Base-by-base conservation (phyloP, 2,113 vertebrate genomes). In the Ictidomys tridecemlineatus region DNA sequence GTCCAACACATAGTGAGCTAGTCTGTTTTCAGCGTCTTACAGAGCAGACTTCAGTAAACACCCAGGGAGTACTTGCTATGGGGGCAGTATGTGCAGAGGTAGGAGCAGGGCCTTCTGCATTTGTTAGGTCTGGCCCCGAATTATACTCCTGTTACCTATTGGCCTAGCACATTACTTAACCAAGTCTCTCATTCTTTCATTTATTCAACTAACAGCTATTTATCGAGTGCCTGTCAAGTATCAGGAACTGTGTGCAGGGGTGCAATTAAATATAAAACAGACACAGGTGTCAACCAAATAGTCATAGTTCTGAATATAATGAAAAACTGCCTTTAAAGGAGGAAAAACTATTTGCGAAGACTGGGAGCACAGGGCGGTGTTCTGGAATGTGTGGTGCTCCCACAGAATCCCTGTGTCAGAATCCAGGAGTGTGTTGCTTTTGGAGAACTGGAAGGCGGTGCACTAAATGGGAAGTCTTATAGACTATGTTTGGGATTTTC, bases 341-440 rank as follows among this genome's bases (percentile, higher is more conserved):
- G n/a, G 22, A 16, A 39, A 77, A 45, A 37, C 34, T 42, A 1
- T 30, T 65, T 34, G 42, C 32, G 4, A 42, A 56, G 56, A 4
- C 48, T 56, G 39, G 7, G n/a, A 70, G 4, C 30, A 8, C 51
- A 37, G 58, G 48, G 63, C 20, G 17, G 30, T 14, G 32, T 67
- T 76, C 80, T 77, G 53, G 61, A 84, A 39, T 30, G 16, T 4
- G 26, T 13, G 13, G 48, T 34, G 5, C 14, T 45, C 63, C 16
- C 4, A 37, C 51, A 16, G 14, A 65, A 14, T 16, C 32, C 39
- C 9, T 4, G 0, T 32, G 5, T 45, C 14, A 8, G 13, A n/a
- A n/a, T n/a, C 10, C 22, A 58, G 51, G 26, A 12, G 4, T 56
- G 48, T n/a, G 17, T 56, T n/a, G 86, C 53, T 78, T 65, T 26